Percentiles rank a stretch among this genome's conserved stretches.
phyloP scores from a whole-genome alignment of 2,888 invertebrate species.

The Seira ritae region DNA sequence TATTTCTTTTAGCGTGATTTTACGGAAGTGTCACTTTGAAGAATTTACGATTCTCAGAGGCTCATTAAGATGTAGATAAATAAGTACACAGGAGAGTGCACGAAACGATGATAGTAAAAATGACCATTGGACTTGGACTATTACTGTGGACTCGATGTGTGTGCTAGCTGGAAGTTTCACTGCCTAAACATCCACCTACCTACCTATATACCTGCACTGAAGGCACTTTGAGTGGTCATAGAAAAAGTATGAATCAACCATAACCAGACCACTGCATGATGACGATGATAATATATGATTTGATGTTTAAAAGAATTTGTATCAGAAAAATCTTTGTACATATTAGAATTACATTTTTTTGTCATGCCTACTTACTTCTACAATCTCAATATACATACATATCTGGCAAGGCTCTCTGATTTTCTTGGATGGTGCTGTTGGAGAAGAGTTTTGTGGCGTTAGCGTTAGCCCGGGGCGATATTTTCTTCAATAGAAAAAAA shows the following conservation, averaged over 20 bases:
- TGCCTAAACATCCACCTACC: too few relatives aligned
- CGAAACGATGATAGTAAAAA: not conserved
- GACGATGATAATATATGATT: too few relatives aligned
- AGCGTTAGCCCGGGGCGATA: constrained; percentile 5
- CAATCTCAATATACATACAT: not conserved
- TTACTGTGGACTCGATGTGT: too few relatives aligned
- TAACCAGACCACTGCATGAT: too few relatives aligned
- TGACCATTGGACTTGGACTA: too few relatives aligned
- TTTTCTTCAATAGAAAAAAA: constrained; percentile 1
- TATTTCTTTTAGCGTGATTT: not conserved
- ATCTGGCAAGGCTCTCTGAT: constrained; percentile 9
- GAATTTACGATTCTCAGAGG: not conserved
- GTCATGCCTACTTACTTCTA: not conserved
- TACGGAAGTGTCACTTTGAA: constrained; percentile 1
- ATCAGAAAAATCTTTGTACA: not conserved
- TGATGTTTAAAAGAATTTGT: constrained; percentile 5
- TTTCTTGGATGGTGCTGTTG: too few relatives aligned
- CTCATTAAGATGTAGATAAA: not conserved
- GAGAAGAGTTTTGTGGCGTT: constrained; percentile 10
- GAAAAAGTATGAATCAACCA: constrained; percentile 16
- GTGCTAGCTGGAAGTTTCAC: too few relatives aligned
- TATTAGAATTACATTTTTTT: too few relatives aligned
- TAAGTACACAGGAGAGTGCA: not conserved
- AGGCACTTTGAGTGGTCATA: too few relatives aligned
- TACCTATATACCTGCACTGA: too few relatives aligned